Percentiles rank a stretch among this genome's conserved stretches.
These are phyloP conservation scores for Montipora capitata DNA, from an alignment of 92 coral and sea anemone species.

Conservation along the genomic window DNA sequence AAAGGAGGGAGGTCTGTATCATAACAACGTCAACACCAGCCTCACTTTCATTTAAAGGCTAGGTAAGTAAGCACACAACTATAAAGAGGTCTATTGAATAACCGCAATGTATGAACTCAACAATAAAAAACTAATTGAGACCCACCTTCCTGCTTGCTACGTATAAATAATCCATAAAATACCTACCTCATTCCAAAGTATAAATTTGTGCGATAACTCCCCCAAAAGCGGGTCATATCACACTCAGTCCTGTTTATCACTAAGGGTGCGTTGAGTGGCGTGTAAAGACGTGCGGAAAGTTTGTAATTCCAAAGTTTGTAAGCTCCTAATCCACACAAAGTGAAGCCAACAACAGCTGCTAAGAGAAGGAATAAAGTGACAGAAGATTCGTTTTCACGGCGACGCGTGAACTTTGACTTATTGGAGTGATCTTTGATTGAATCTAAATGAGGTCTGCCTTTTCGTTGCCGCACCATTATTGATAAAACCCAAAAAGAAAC, in stretches of 20 bases:
- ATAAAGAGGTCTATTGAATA: too few relatives aligned
- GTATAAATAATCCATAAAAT: neutral
- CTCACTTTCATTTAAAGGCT: too few relatives aligned
- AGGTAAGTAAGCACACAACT: too few relatives aligned
- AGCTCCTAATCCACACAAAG: conserved; percentile 63
- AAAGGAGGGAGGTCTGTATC: too few relatives aligned
- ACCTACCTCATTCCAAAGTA: conserved; percentile 94
- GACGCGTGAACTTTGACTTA: conserved; percentile 63
- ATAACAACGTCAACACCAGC: too few relatives aligned
- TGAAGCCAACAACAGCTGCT: conserved; percentile 37
- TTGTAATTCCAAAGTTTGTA: conserved; percentile 82
- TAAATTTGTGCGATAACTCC: conserved; percentile 94
- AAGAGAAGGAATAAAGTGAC: conserved; percentile 20
- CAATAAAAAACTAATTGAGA: too few relatives aligned
- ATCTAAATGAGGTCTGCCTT: conserved; percentile 56
- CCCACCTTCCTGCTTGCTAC: too few relatives aligned
- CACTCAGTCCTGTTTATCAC: conserved; percentile 82
- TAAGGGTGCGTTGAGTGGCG: conserved; percentile 86
- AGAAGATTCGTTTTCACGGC: conserved; percentile 39
- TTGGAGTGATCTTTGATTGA: conserved; percentile 42
- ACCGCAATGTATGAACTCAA: too few relatives aligned
- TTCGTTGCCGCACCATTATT: conserved; percentile 67
- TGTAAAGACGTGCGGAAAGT: conserved; percentile 76
- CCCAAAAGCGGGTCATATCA: conserved; percentile 94
- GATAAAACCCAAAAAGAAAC: neutral